Percentiles rank a stretch among this genome's conserved stretches.
Evolutionary conservation across 1,140 invertebrate genomes (phyloP).

Genomic region (Cydia strobilella): DNA sequence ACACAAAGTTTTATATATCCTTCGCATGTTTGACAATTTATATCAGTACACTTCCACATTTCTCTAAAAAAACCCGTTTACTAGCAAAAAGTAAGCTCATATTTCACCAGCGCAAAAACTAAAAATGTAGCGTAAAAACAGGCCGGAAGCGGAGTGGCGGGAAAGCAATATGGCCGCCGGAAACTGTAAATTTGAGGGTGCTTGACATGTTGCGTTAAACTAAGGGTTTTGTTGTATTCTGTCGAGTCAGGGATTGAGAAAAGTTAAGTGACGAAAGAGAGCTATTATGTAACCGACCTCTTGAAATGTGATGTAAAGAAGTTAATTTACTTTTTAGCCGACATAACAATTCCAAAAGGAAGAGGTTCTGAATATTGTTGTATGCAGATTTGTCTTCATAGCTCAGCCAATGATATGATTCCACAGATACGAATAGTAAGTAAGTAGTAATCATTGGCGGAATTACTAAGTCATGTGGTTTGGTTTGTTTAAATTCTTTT

Average conservation of each 20-base stretch:
- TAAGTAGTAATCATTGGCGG: no score
- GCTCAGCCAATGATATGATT: no score
- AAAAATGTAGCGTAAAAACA: slow-evolving; percentile 3
- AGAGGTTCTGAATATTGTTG: no score
- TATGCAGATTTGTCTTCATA: no score
- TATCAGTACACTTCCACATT: background rate
- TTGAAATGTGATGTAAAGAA: background rate
- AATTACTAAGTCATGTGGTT: no score
- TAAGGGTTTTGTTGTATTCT: slow-evolving; percentile 7
- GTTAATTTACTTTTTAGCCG: no score
- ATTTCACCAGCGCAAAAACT: slow-evolving; percentile 26
- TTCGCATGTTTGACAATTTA: background rate
- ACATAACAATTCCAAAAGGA: no score
- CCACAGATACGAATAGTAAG: no score
- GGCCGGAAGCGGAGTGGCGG: background rate
- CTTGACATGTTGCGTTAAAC: slow-evolving; percentile 12
- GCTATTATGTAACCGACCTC: no score
- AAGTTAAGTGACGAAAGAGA: slow-evolving; percentile 15
- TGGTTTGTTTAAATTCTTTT: no score
- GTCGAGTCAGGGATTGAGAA: background rate
- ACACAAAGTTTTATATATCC: background rate
- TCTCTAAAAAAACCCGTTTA: background rate
- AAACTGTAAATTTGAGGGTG: slow-evolving; percentile 9
- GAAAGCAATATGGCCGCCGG: slow-evolving; percentile 15
- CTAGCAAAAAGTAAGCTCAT: background rate